Conservation (phyloP, 2,113 vertebrate species). For the Arizona elegans region DNA sequence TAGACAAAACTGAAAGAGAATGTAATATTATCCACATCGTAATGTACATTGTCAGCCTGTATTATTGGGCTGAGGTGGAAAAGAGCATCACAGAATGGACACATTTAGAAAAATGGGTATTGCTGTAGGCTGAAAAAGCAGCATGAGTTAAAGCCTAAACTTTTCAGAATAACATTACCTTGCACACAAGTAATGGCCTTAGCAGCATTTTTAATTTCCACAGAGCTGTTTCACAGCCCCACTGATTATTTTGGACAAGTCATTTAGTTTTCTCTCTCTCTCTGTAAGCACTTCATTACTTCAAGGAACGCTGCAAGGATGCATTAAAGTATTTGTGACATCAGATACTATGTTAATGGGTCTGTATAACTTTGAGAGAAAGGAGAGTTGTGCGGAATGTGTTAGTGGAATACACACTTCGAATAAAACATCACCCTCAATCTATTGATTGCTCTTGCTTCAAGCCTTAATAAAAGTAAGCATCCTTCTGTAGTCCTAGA, state of each 20-base stretch:
- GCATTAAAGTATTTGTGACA: conserved; percentile 28
- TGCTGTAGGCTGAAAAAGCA: neutral
- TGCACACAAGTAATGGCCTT: neutral
- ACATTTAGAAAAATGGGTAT: neutral
- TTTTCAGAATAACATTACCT: neutral
- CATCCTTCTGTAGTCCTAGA: conserved; percentile 13
- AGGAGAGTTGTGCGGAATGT: neutral
- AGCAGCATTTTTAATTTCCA: conserved; percentile 4
- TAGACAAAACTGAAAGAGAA: neutral
- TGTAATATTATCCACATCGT: neutral
- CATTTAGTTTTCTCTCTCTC: conserved; percentile 31
- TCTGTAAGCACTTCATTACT: conserved; percentile 28
- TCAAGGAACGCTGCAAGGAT: neutral
- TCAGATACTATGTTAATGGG: conserved; percentile 23
- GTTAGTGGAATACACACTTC: neutral
- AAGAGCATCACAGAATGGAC: neutral
- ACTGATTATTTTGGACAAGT: conserved; percentile 31
- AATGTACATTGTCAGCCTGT: neutral
- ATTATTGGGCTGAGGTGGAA: neutral
- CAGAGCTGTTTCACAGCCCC: conserved; percentile 19
- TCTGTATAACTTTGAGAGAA: conserved; percentile 1
- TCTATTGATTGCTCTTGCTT: conserved; percentile 26
- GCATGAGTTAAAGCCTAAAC: neutral
- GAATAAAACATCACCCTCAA: conserved; percentile 16
- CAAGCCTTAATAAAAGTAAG: conserved; percentile 34